Percentiles rank a stretch among this genome's conserved stretches.
Evolutionary conservation across 2,113 vertebrate genomes (phyloP).

Genomic region (Saccopteryx bilineata): DNA sequence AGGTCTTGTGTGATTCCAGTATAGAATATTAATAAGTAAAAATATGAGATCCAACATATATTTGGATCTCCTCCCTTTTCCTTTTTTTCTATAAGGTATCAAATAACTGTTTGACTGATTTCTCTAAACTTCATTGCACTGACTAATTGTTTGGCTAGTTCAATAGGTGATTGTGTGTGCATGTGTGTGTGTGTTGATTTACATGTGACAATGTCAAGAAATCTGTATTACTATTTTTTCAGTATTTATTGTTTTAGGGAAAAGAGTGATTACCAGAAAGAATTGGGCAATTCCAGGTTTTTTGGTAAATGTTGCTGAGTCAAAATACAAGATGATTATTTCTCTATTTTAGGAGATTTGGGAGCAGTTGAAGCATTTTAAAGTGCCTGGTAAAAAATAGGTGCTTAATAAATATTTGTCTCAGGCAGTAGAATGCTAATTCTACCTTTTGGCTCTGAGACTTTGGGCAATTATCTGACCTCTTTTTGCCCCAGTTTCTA

Average conservation of each 20-base stretch:
- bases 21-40: constrained; percentile 19
- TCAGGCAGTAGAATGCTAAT: not conserved
- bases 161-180: not conserved
- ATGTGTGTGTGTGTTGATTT: not conserved
- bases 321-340: not conserved
- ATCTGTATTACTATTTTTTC: not conserved
- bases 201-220: not conserved
- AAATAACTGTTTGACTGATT: constrained; percentile 5
- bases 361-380: not conserved
- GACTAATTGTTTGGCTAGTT: not conserved
- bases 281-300: not conserved
- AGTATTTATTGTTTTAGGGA: not conserved
- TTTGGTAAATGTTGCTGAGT: constrained; percentile 42
- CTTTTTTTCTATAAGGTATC: not conserved
- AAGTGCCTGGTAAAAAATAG: not conserved
- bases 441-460: not conserved
- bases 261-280: constrained; percentile 28
- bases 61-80: not conserved
- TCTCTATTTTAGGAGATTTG: not conserved
- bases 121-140: not conserved
- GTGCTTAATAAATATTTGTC: not conserved
- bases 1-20: not conserved
- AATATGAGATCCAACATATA: not conserved
- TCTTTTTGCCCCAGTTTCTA: not conserved
- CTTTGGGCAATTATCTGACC: not conserved